Evolutionary conservation across 2,888 invertebrate species (phyloP), one percentile per base, ranked within the genome.

Genomic region (Troides helena): DNA sequence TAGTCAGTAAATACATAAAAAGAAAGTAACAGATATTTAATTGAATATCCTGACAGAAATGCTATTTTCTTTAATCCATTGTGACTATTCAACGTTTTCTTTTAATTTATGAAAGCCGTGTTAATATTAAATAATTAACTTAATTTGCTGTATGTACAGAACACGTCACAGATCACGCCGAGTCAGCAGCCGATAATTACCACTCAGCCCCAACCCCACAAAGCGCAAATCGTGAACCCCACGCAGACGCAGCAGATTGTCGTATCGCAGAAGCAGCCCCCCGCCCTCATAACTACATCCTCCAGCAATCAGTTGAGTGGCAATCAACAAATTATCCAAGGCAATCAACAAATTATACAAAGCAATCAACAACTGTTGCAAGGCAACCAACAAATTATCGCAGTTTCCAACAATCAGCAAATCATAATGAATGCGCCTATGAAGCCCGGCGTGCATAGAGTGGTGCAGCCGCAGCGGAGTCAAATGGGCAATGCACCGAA

Each of bases 181-280:
- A 91, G 91, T 67, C 93, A 93, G 74, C 93, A 93, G 76, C 92
- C 92, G 1, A 85, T 93, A 71, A 91, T 92, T 80, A 90, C 90
- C 0, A 81, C 89, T 0, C 93, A 92, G 71, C 93, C 93, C 6
- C 93, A 90, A 76, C 90, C 93, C 0, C 94, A 94, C 56, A 94
- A 95, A 14, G 94, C 92, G 0, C 90, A 90, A 74, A 83, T 92
- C 7, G 82, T 89, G 75, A 78, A 90, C 85, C 93, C 74, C 66
- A 76, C 78, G 3, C 87, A 88, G 46, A 70, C 76, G 0, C 93
- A 90, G 56, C 93, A 93, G 72, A 88, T 90, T 1, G 81, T 92
- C 36, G 88, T 92, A 1, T 88, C 90, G 0, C 90, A 90, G 70
- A 91, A 92, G 72, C 88, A 90, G 77, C 87, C 90, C 1, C 90